Percentiles rank a stretch among this genome's conserved stretches.
These are phyloP conservation scores for Peromyscus aztecus DNA, from an alignment of 2,797 vertebrate species.

Conservation along the genomic window DNA sequence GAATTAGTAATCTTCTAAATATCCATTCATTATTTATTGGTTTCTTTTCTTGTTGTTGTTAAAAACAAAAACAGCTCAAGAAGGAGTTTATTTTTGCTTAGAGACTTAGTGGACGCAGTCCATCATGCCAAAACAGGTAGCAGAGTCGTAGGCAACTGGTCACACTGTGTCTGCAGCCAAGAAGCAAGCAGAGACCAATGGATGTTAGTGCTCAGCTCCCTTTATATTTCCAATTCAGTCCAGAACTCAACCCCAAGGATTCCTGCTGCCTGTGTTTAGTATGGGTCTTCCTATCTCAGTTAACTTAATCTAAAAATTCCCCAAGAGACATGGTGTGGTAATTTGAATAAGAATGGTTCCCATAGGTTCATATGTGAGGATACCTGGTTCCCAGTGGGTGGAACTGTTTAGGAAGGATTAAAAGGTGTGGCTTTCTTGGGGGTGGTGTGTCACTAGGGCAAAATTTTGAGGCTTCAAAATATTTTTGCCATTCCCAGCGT, in stretches of 20 bases:
- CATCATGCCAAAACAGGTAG: too few relatives aligned
- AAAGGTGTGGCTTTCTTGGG: neutral
- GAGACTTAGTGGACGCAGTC: neutral
- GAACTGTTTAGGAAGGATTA: neutral
- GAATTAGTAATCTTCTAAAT: neutral
- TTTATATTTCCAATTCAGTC: neutral
- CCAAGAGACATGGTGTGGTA: neutral
- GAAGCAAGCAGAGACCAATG: neutral
- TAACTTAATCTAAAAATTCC: neutral
- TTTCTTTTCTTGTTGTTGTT: neutral
- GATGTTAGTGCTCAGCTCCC: neutral
- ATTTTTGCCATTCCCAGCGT: neutral
- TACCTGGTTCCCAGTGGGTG: neutral
- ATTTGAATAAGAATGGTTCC: neutral
- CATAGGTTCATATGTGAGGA: neutral
- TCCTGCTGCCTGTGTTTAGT: neutral
- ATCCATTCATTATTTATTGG: neutral
- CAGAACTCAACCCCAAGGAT: neutral
- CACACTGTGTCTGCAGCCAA: neutral
- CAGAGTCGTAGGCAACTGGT: neutral
- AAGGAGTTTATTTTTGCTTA: neutral
- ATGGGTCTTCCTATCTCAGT: neutral
- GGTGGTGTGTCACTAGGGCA: neutral
- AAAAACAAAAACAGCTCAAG: neutral
- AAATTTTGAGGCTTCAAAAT: neutral